phyloP scores from a whole-genome alignment of 2,113 vertebrate species.

The Lichenostomus cassidix region DNA sequence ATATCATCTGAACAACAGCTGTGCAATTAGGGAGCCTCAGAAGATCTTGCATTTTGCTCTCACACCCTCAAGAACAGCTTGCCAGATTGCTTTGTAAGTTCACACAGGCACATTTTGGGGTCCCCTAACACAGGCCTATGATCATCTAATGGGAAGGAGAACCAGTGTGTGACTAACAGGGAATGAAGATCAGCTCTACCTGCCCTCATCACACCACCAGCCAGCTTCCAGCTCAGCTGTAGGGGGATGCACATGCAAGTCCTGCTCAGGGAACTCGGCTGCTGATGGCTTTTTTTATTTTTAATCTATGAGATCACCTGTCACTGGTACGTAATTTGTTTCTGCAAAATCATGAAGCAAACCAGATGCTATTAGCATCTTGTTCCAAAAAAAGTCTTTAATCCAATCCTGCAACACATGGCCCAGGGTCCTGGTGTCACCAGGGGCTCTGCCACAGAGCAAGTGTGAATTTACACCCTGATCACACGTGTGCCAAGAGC shows the following conservation, averaged over 20 bases:
- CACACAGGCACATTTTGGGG: background rate
- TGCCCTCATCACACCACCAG: background rate
- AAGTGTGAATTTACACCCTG: background rate
- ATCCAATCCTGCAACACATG: background rate
- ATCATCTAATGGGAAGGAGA: background rate
- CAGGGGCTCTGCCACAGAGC: background rate
- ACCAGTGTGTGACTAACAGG: background rate
- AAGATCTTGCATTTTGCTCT: background rate
- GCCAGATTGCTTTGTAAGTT: background rate
- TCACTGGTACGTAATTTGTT: background rate
- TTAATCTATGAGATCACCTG: background rate
- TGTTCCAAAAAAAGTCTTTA: background rate
- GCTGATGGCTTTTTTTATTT: slow-evolving; percentile 5
- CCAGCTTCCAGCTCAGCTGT: background rate
- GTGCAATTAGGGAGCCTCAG: background rate
- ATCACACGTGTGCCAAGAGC: background rate
- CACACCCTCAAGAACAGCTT: fast-evolving
- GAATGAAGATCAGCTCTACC: background rate
- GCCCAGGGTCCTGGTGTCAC: background rate
- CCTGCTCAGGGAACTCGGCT: background rate
- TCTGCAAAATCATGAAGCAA: slow-evolving; percentile 30
- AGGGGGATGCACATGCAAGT: background rate
- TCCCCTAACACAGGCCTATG: background rate
- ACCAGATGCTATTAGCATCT: background rate
- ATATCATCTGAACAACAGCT: background rate